Conservation (phyloP, 2,888 invertebrate species). For the Dasypolia templi region DNA sequence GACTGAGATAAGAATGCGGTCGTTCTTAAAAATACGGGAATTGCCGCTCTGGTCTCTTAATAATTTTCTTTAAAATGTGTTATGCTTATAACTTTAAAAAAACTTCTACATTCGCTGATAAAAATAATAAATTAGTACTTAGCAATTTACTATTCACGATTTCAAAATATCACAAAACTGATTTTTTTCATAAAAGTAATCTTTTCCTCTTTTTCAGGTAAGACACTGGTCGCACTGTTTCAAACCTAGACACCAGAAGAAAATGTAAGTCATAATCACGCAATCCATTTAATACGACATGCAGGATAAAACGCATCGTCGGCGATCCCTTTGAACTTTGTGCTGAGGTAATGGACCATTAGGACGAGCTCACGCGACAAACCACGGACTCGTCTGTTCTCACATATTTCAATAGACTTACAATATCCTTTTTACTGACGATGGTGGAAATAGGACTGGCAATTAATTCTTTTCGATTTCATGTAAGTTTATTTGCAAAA, state of each 20-base stretch:
- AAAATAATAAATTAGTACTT: neutral
- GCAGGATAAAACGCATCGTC: conserved; percentile 44
- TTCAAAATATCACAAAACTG: neutral
- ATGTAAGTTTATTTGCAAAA: too few species aligned
- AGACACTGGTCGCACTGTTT: neutral
- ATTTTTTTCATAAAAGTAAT: neutral
- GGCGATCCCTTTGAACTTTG: conserved; percentile 57
- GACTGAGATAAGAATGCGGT: too few species aligned
- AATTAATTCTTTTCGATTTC: conserved; percentile 16
- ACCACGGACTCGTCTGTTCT: conserved; percentile 15
- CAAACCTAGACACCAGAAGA: neutral
- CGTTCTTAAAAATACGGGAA: too few species aligned
- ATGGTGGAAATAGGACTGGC: too few species aligned
- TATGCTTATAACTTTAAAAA: too few species aligned
- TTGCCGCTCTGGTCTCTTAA: too few species aligned
- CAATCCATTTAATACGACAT: conserved; percentile 47
- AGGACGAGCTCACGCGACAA: conserved; percentile 48
- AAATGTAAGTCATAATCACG: conserved; percentile 22
- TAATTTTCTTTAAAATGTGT: neutral
- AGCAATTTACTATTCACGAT: neutral
- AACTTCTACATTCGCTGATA: neutral
- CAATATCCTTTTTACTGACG: too few species aligned
- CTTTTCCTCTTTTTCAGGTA: conserved; percentile 50
- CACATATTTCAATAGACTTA: too few species aligned
- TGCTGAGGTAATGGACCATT: conserved; percentile 69